A percentile compares a stretch with the other conserved stretches of the same genome.
Evolutionary conservation across 2,113 vertebrate genomes (phyloP).

Genomic region (Hymenochirus boettgeri): DNA sequence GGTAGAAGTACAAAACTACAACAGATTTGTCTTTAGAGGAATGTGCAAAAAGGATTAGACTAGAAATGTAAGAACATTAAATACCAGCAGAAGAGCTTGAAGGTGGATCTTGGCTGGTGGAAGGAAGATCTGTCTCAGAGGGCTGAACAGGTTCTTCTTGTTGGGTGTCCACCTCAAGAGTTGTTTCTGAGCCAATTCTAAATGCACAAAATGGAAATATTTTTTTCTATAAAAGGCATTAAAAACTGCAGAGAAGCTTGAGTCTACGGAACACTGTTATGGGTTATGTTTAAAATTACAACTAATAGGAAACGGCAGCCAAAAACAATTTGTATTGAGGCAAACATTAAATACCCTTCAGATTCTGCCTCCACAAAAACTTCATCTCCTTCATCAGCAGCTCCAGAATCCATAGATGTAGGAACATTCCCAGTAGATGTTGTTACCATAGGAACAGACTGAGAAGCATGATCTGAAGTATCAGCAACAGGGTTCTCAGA

Average conservation of each 20-base stretch:
- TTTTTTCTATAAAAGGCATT: too few species aligned
- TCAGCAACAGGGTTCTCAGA: constrained; percentile 77
- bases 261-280: too few species aligned
- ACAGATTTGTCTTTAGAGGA: too few species aligned
- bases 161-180: constrained; percentile 79
- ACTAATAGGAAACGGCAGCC: too few species aligned
- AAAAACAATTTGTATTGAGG: too few species aligned
- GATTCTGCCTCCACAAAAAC: constrained; percentile 83
- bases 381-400: constrained; percentile 79
- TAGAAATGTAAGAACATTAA: too few species aligned
- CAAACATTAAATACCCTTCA: constrained; percentile 90
- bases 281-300: too few species aligned
- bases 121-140: constrained; percentile 81
- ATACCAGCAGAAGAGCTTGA: constrained; percentile 84
- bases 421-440: constrained; percentile 80
- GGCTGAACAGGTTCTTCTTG: constrained; percentile 75
- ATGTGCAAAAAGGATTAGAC: too few species aligned
- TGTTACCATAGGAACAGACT: constrained; percentile 92
- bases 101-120: constrained; percentile 92
- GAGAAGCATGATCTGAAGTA: constrained; percentile 78
- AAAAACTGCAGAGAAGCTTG: too few species aligned
- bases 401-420: constrained; percentile 62
- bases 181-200: constrained; percentile 74
- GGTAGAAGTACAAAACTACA: too few species aligned
- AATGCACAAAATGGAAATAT: too few species aligned